Evolutionary conservation across 2,888 invertebrate species (phyloP).

Genomic region (Epinotia brunnichana): DNA sequence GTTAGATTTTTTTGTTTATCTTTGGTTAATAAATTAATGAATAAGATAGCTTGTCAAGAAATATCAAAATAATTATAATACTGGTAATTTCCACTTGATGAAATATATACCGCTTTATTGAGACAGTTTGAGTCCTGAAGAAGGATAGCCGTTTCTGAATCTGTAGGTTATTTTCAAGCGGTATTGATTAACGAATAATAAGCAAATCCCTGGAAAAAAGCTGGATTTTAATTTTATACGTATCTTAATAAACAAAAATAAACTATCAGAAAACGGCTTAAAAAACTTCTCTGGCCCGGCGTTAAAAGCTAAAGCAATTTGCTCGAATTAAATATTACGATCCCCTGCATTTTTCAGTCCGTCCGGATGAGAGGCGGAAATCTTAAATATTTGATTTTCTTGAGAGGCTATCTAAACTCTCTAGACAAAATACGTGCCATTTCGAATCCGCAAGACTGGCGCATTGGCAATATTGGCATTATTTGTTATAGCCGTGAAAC

Average conservation of each 20-base stretch:
- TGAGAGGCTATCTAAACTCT: slow-evolving; percentile 8
- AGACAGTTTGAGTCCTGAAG: not conserved
- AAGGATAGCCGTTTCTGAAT: too few species aligned
- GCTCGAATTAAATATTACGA: slow-evolving; percentile 33
- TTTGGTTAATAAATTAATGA: too few species aligned
- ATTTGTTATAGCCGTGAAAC: not conserved
- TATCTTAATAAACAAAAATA: too few species aligned
- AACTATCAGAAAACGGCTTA: not conserved
- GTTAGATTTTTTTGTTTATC: too few species aligned
- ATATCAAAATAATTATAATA: not conserved
- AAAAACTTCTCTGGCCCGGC: not conserved
- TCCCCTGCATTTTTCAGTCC: slow-evolving; percentile 24
- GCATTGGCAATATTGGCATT: not conserved
- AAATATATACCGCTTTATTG: not conserved
- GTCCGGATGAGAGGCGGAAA: slow-evolving; percentile 9
- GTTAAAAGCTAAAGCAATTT: slow-evolving; percentile 22
- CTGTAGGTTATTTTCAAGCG: too few species aligned
- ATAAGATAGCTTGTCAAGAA: too few species aligned
- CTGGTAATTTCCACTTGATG: too few species aligned
- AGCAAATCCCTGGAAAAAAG: too few species aligned
- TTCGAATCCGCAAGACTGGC: not conserved
- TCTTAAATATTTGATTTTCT: slow-evolving; percentile 34
- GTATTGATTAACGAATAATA: too few species aligned
- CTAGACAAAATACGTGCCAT: not conserved
- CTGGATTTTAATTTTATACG: too few species aligned